Evolutionary conservation across 1,140 invertebrate genomes (phyloP), one percentile per base, ranked within the genome.

Genomic region (Drosophila insularis): DNA sequence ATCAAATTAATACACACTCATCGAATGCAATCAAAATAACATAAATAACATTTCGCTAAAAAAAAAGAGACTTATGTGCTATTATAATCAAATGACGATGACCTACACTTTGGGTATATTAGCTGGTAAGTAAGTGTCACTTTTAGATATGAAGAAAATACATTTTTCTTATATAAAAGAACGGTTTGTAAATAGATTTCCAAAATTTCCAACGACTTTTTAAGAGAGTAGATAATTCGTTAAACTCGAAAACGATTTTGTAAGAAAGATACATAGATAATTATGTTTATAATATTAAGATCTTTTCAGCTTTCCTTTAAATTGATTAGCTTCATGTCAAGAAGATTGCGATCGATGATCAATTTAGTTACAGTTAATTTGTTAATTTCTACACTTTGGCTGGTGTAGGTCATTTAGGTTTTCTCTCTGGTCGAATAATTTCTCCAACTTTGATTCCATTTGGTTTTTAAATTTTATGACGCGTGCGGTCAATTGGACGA

Each of bases 1-100:
- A 89, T 87, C 82, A 76, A 89, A 87, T 87, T 89, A 89, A 89
- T 80, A 75, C 55, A 81, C 78, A 82, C 84, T 87, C 82, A 76
- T 72, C 74, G 81, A 82, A 81, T 87, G 82, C 82, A 87, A 86
- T 87, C 82, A 89, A 87, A 87, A 77, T 55, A 73, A 62, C 84
- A 87, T 87, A 87, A 87, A 87, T 87, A 82, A 87, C 67, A 68
- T 80, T 87, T 71, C 58, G 53, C 11, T 58, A 55, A 53, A 63
- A 53, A 62, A 66, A 74, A 79, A 73, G 77, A 77, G 76, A 82
- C 75, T 77, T 87, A 80, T 87, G 72, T 62, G 71, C 43, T 21
- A 50, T 76, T 89, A 76, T 81, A 87, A 82, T 87, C 43, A 76
- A 63, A 68, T 58, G 56, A 68, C 54, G 56, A 40, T 43, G 6